phyloP scores from a whole-genome alignment of 2,113 vertebrate genomes.

The Toxotes chatareus region DNA sequence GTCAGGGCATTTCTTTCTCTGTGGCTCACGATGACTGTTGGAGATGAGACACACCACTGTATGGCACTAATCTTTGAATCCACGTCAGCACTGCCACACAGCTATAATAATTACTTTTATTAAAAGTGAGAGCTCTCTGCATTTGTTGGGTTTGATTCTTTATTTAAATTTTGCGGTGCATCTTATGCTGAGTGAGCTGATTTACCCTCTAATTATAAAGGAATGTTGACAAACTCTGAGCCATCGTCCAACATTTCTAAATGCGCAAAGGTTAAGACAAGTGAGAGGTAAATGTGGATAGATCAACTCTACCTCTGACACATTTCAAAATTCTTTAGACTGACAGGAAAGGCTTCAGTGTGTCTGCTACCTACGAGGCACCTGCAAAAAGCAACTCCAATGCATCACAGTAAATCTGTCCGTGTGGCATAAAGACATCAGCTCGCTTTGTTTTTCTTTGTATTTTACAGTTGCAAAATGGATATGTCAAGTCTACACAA shows the following conservation, averaged over 20 bases:
- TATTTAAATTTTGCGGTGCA: conserved; percentile 16
- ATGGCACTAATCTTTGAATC: conserved; percentile 56
- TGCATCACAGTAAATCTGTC: conserved; percentile 55
- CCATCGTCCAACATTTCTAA: conserved; percentile 23
- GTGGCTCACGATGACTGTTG: conserved; percentile 43
- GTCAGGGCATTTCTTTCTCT: conserved; percentile 57
- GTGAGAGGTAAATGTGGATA: conserved; percentile 15
- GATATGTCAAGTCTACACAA: conserved; percentile 78
- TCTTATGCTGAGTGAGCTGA: conserved; percentile 32
- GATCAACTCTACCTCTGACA: conserved; percentile 27
- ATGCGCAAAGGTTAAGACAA: conserved; percentile 16
- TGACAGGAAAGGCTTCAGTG: conserved; percentile 34
- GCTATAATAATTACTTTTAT: conserved; percentile 38
- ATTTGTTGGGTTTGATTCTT: conserved; percentile 26
- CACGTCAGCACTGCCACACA: conserved; percentile 37
- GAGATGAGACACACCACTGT: conserved; percentile 61
- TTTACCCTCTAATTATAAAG: conserved; percentile 47
- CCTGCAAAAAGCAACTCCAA: conserved; percentile 40
- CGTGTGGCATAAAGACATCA: conserved; percentile 69
- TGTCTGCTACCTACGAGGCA: conserved; percentile 13
- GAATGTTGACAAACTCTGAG: conserved; percentile 27
- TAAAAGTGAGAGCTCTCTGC: neutral
- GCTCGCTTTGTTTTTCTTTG: conserved; percentile 68
- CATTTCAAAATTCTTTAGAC: conserved; percentile 24
- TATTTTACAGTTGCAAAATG: conserved; percentile 76